Base-by-base conservation (phyloP, 2,113 vertebrate species). In the Periophthalmus modestus region DNA sequence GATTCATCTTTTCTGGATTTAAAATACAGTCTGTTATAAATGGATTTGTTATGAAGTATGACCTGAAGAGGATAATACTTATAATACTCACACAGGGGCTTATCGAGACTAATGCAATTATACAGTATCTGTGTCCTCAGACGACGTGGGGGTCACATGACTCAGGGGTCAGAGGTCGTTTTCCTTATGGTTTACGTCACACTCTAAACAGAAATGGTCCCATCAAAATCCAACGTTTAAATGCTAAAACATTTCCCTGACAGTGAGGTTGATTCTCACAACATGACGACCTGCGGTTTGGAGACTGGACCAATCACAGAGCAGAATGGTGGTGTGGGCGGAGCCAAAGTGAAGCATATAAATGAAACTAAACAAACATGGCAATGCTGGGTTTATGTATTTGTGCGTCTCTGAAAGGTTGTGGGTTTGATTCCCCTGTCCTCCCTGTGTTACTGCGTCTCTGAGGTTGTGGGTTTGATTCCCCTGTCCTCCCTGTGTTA, bases 1-100 rank as follows among this genome's bases (percentile, higher is more conserved):
- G 28, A 28, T 28, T 28, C 28, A 28, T 28, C 28, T 28, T 28
- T 28, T 0, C 7, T 67, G 68, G 28, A 77, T 83, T 77, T 47
- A 24, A 28, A 28, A 28, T 28, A 28, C 66, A 74, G 67, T 46
- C 52, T 18, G 11, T 57, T n/a, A 57, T 57, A 57, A n/a, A 21
- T 57, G 21, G 19, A 21, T 59, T 28, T 15, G 2, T 14, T 62
- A 33, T 62, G 12, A 62, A 13, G 47, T n/a, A 13, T 33, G 24
- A 34, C 7, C 28, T 2, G 19, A 34, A 65, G 62, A 65, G 62
- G 62, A 65, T 65, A 2, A 19, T 65, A 39, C 14, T n/a, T 65
- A 2, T 34, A 2, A 19, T 65, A 39, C 14, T n/a, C 39, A 2
- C 18, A n/a, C 0, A 39, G 62, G 34, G 33, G 18, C 61, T 39